Evolutionary conservation across 2,888 invertebrate species (phyloP), one percentile per base, ranked within the genome.

Genomic region (Drosophila austrosaltans): DNA sequence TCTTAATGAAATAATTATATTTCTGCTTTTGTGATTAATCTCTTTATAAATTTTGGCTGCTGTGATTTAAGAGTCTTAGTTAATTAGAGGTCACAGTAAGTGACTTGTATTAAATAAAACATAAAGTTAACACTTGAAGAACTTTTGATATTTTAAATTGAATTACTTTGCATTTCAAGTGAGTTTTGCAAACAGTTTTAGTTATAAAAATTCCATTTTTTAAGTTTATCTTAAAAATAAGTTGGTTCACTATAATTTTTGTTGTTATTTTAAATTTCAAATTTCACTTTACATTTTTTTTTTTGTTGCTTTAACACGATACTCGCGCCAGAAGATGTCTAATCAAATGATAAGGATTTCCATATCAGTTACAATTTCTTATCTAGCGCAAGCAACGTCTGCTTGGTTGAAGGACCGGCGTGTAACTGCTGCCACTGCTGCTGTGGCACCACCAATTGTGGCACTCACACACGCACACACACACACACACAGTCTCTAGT

Each of bases 321-420:
- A 8, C 28, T 3, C 48, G 48, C 22, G 25, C 48, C 48, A 48
- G 8, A 25, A 48, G 48, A 48, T 48, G 48, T 8, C 48, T 48
- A 48, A 48, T 48, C 48, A 48, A 12, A 25, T 48, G 48, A 48
- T 48, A 48, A 48, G 48, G 10, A 48, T 12, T 48, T 48, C 20
- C 20, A 16, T 16, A 22, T 44, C 7, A 59, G 44, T 56, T 12
- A 25, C 8, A 30, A 6, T 59, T 59, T 59, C 28, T n/a, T 12
- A 39, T 58, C 60, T 57, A 48, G 60, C 53, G 61, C 63, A 66
- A 76, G 75, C 63, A 63, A 75, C 86, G 88, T 87, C 88, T 72
- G 77, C 78, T 75, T 78, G 76, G 77, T 73, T 74, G 74, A 73
- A 87, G 78, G 79, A 82, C 90, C 90, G 90, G 90, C 78, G 82